Evolutionary conservation across 2,113 vertebrate genomes (phyloP), one percentile per base, ranked within the genome.

Genomic region (Pteronura brasiliensis): DNA sequence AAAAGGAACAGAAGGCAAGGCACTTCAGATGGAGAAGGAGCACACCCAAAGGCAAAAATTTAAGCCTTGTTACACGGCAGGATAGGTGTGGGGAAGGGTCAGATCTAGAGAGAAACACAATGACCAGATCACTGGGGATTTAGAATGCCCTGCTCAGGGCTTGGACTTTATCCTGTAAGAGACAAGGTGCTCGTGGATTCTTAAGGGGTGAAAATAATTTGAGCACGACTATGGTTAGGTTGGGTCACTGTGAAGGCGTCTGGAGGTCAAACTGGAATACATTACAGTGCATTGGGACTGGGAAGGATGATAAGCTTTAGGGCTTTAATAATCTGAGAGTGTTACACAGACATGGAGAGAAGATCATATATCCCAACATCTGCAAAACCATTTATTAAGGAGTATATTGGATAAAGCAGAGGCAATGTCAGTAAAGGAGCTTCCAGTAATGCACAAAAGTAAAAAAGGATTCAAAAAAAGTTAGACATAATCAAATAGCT

Each of bases 231-330:
- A 34, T 29, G 29, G n/a, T 39, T 20, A 20, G 10, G 13, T 1
- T 1, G 20, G 44, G 25, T 25, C n/a, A 47, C 18, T 4, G 42
- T 21, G 8, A 18, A 87, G n/a, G 7, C 12, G 7, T 21, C 39
- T 29, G 20, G 55, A 34, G 11, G 25, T 4, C 49, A 61, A 18
- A 49, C 17, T 15, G n/a, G 69, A 91, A 31, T 31, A 36, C 2
- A 2, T 23, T 13, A 25, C 4, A 6, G 8, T 8, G 36, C 17
- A 15, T 57, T 7, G 36, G 15, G 18, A n/a, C 39, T 34, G 15
- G 71, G 47, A 67, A 9, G 25, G 0, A 29, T 2, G 1, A 31
- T 6, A 4, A 57, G 21, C 7, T n/a, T 23, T 42, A 11, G 21
- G 52, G 49, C n/a, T 71, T n/a, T 7, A 15, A 59, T n/a, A 4